These are phyloP conservation scores for Drosophila equinoxialis DNA, from an alignment of 1,140 invertebrate species.

Conservation along the genomic window DNA sequence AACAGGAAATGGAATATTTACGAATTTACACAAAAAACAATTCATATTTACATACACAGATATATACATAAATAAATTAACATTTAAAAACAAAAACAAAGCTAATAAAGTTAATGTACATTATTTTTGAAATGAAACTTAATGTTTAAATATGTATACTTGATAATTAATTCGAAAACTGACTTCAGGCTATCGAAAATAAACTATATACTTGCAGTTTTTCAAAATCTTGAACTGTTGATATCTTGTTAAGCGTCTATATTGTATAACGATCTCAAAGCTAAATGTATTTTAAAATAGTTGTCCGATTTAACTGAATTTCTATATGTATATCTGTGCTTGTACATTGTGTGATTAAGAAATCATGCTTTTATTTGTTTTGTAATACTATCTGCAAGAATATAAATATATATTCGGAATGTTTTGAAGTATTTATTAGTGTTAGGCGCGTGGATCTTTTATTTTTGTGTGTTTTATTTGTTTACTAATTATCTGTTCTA, in stretches of 20 bases:
- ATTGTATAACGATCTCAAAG: too few species aligned
- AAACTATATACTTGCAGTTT: background rate
- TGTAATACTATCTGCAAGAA: background rate
- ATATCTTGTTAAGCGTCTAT: too few species aligned
- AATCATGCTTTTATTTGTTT: too few species aligned
- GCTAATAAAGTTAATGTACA: slow-evolving; percentile 16
- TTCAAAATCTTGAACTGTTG: background rate
- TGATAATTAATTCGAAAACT: background rate
- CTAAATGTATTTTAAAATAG: too few species aligned
- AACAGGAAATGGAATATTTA: slow-evolving; percentile 53
- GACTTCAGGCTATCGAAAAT: background rate
- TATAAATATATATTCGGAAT: background rate
- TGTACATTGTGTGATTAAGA: too few species aligned
- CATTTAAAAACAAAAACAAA: background rate
- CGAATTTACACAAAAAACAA: slow-evolving; percentile 57
- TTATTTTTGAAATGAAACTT: slow-evolving; percentile 44
- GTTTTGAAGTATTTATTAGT: background rate
- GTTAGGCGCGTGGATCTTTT: background rate
- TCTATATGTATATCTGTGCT: too few species aligned
- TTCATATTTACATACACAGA: slow-evolving; percentile 48
- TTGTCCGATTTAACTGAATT: too few species aligned
- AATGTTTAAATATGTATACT: slow-evolving; percentile 43
- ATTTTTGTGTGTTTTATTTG: slow-evolving; percentile 6
- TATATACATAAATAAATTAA: slow-evolving; percentile 36
- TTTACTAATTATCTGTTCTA: slow-evolving; percentile 39